Conservation (phyloP, 2,797 vertebrate species). For the Sebastiscus albofasciatus region DNA sequence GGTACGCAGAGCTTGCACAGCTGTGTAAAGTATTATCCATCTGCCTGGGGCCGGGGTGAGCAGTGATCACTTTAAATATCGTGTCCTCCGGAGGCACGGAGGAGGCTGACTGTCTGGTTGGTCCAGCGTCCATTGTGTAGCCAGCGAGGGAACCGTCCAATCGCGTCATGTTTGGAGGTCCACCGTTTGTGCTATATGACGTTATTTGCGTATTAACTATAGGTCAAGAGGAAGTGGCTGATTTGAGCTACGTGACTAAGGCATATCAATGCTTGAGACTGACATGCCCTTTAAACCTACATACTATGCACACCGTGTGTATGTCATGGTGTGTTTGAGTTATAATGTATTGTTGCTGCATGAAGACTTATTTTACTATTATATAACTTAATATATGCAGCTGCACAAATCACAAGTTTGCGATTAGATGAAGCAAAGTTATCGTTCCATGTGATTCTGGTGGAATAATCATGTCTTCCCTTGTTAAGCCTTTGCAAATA, state of each 20-base stretch:
- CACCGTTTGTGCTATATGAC: conserved; percentile 46
- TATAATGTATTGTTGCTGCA: neutral
- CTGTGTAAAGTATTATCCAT: conserved; percentile 83
- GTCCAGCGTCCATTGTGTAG: conserved; percentile 61
- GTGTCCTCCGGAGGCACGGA: conserved; percentile 66
- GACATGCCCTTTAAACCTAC: conserved; percentile 24
- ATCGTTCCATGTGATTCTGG: neutral
- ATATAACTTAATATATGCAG: neutral
- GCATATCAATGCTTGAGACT: conserved; percentile 1
- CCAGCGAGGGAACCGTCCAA: conserved; percentile 41
- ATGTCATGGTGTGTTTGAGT: neutral
- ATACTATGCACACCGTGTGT: neutral
- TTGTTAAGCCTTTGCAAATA: conserved; percentile 8
- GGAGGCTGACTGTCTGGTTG: conserved; percentile 78
- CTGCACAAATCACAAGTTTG: neutral
- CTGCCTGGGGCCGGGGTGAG: conserved; percentile 61
- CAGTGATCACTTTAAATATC: conserved; percentile 69
- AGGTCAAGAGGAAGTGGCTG: conserved; percentile 69
- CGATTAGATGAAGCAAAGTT: neutral
- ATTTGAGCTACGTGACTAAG: conserved; percentile 71
- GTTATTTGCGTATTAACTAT: conserved; percentile 52
- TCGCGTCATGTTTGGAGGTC: conserved; percentile 40
- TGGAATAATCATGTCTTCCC: neutral
- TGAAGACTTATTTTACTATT: neutral
- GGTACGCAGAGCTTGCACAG: conserved; percentile 63